Evolutionary conservation across 2,113 vertebrate genomes (phyloP).

Genomic region (Sapayoa aenigma): DNA sequence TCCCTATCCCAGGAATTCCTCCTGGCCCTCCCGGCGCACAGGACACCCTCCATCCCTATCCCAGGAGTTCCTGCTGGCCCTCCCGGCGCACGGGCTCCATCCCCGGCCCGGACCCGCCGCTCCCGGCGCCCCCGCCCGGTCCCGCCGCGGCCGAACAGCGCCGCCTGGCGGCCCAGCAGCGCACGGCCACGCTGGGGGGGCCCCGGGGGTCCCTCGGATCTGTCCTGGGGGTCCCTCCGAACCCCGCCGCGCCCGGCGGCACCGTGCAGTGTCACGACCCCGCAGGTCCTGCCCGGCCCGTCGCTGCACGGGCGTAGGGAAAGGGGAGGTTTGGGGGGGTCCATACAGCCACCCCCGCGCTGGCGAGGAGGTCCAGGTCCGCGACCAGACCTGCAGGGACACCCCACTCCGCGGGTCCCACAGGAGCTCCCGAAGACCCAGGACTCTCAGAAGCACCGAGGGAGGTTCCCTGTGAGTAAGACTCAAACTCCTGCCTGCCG

Average conservation of each 20-base stretch:
- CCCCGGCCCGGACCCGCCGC: accelerated
- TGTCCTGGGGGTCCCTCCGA: neutral
- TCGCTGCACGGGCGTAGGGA: neutral
- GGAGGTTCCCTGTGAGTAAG: too few species aligned
- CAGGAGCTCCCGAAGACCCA: neutral
- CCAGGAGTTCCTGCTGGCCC: too few species aligned
- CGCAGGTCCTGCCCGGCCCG: neutral
- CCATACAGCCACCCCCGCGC: neutral
- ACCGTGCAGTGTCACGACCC: neutral
- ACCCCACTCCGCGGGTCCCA: neutral
- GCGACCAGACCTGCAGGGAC: neutral
- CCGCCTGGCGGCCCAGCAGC: neutral
- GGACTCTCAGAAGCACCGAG: neutral
- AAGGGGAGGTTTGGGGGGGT: neutral
- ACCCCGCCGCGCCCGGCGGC: neutral
- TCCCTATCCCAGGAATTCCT: neutral
- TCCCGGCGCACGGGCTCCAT: accelerated
- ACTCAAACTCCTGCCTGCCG: neutral
- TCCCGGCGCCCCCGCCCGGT: neutral
- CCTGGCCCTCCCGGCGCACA: too few species aligned
- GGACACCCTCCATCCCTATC: too few species aligned
- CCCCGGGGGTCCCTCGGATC: too few species aligned
- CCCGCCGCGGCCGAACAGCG: neutral
- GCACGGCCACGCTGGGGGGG: too few species aligned
- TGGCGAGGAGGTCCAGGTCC: accelerated